Evolutionary conservation across 2,888 invertebrate genomes (phyloP).

Genomic region (Macrosoma leucophasiata): DNA sequence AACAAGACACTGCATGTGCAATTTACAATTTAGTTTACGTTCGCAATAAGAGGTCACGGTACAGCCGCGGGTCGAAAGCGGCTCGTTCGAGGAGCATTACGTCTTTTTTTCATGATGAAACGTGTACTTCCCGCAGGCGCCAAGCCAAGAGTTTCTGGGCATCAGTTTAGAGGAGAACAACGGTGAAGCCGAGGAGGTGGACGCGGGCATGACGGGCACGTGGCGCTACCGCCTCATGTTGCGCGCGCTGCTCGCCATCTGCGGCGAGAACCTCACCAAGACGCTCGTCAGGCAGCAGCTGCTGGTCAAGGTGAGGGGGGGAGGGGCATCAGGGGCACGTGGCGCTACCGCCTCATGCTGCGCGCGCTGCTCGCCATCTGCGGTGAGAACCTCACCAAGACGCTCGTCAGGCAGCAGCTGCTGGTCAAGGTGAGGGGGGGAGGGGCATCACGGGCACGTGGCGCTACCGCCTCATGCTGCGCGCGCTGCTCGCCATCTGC

Average conservation of each 20-base stretch:
- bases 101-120: conserved; percentile 12
- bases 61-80: neutral
- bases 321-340: conserved; percentile 78
- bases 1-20: too few relatives aligned
- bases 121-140: conserved; percentile 36
- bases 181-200: conserved; percentile 49
- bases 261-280: conserved; percentile 87
- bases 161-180: conserved; percentile 57
- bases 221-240: conserved; percentile 90
- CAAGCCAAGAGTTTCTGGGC: conserved; percentile 64
- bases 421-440: conserved; percentile 93
- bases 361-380: conserved; percentile 90
- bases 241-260: conserved; percentile 88
- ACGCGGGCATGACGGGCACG: conserved; percentile 79
- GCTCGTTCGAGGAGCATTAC: neutral
- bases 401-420: conserved; percentile 89
- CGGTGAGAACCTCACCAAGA: conserved; percentile 87
- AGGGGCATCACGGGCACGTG: conserved; percentile 79
- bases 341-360: conserved; percentile 89
- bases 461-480: conserved; percentile 88
- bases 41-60: neutral
- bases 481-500: conserved; percentile 89
- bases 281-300: conserved; percentile 90
- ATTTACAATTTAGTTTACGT: neutral
- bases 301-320: conserved; percentile 88